These are phyloP conservation scores for Gallinago undulata DNA, from an alignment of 2,113 vertebrate species.

Conservation along the genomic window DNA sequence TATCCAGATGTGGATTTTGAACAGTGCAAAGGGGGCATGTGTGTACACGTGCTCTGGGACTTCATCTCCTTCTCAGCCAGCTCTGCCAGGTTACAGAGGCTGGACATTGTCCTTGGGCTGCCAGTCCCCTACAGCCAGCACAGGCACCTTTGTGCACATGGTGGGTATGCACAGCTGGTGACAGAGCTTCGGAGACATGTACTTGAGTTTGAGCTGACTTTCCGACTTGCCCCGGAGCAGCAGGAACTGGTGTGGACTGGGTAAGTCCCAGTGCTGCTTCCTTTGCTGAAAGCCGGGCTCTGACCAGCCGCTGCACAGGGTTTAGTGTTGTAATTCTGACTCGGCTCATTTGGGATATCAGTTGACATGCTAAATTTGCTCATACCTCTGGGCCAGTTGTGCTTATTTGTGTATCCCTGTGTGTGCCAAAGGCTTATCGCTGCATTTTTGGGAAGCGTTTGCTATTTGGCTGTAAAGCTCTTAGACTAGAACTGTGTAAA, in stretches of 20 bases:
- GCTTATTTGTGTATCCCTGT: neutral
- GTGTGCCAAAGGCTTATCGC: neutral
- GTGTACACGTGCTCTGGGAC: neutral
- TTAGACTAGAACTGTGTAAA: neutral
- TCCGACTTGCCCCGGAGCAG: neutral
- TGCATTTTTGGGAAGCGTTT: neutral
- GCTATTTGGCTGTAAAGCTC: neutral
- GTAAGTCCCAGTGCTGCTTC: neutral
- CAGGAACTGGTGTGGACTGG: neutral
- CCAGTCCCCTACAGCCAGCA: neutral
- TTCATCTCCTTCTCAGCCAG: neutral
- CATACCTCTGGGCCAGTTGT: neutral
- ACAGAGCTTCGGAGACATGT: neutral
- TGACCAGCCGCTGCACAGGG: neutral
- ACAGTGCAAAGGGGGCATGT: fast-evolving
- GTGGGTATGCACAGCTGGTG: fast-evolving
- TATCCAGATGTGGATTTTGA: conserved; percentile 1
- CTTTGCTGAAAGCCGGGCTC: neutral
- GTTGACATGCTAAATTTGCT: neutral
- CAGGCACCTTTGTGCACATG: fast-evolving
- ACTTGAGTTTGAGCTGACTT: neutral
- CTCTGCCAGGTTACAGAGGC: neutral
- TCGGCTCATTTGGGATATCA: neutral
- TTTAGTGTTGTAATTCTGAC: neutral
- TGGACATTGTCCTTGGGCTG: neutral